Conservation (phyloP, 2,113 vertebrate genomes). For the Bagarius yarrelli region DNA sequence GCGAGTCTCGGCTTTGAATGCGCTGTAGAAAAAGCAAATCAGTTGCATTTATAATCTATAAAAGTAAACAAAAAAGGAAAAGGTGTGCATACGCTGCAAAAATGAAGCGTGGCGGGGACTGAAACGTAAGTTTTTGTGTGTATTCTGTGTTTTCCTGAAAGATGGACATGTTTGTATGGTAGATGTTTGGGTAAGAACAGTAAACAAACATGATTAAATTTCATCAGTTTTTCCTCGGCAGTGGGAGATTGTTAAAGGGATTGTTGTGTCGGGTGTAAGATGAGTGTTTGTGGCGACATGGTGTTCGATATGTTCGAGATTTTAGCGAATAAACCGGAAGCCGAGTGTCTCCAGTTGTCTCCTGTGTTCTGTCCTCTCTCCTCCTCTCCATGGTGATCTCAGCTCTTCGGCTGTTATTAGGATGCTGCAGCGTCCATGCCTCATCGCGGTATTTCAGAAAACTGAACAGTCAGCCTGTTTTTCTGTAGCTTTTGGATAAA, state of each 20-base stretch:
- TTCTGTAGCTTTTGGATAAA: background rate
- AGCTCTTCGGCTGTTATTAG: background rate
- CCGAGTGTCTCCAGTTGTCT: background rate
- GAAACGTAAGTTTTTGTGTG: conserved; percentile 22
- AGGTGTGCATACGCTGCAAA: conserved; percentile 24
- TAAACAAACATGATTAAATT: conserved; percentile 2
- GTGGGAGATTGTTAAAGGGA: background rate
- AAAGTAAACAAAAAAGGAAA: conserved; percentile 21
- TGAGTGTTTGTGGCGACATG: background rate
- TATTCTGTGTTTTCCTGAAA: background rate
- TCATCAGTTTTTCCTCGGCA: background rate
- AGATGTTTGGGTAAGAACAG: background rate
- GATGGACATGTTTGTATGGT: background rate
- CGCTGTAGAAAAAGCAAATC: conserved; percentile 59
- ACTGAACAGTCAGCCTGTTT: background rate
- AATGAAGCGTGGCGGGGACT: conserved; percentile 37
- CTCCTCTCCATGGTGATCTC: conserved; percentile 25
- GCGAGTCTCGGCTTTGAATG: conserved; percentile 63
- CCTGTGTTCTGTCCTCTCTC: background rate
- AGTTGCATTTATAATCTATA: conserved; percentile 50
- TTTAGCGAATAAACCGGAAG: conserved; percentile 9
- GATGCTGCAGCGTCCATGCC: conserved; percentile 1
- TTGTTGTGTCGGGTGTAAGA: background rate
- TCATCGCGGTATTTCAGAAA: background rate
- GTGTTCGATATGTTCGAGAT: background rate